Evolutionary conservation across 1,140 invertebrate genomes (phyloP).

Genomic region (Drosophila leontia): DNA sequence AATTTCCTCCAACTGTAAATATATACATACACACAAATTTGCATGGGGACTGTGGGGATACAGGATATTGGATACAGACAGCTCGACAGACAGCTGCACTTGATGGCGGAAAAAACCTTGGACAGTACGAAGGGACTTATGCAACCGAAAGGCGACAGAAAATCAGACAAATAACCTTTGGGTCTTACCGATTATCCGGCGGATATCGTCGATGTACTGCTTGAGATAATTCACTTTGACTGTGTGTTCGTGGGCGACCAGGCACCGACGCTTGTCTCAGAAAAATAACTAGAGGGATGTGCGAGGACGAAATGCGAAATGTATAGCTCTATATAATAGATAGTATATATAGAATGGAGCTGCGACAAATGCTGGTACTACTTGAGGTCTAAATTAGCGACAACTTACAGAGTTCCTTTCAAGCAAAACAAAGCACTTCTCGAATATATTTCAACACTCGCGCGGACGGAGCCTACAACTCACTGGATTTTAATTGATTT

Average conservation of each 20-base stretch:
- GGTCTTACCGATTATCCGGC: conserved; percentile 85
- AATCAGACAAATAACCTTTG: conserved; percentile 5
- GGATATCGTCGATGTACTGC: conserved; percentile 85
- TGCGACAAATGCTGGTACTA: conserved; percentile 53
- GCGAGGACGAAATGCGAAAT: conserved; percentile 58
- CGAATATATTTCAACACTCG: conserved; percentile 10
- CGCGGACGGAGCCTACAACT: conserved; percentile 39
- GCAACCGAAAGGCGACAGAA: conserved; percentile 42
- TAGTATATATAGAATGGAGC: conserved; percentile 37
- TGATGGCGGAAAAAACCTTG: conserved; percentile 64
- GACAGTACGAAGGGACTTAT: conserved; percentile 56
- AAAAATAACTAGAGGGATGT: conserved; percentile 39
- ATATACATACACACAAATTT: conserved; percentile 13
- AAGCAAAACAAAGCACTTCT: conserved; percentile 25
- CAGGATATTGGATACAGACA: conserved; percentile 52
- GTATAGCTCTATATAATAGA: conserved; percentile 21
- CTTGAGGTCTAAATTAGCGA: conserved; percentile 33
- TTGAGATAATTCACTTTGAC: conserved; percentile 85
- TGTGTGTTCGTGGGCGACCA: conserved; percentile 60
- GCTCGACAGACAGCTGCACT: conserved; percentile 49
- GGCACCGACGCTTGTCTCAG: conserved; percentile 40
- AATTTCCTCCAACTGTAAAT: conserved; percentile 60
- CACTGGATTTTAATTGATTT: conserved; percentile 17
- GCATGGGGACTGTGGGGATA: neutral
- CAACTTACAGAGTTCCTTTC: conserved; percentile 56